Evolutionary conservation across 2,797 vertebrate genomes (phyloP).

Genomic region (Dicrostonyx torquatus): DNA sequence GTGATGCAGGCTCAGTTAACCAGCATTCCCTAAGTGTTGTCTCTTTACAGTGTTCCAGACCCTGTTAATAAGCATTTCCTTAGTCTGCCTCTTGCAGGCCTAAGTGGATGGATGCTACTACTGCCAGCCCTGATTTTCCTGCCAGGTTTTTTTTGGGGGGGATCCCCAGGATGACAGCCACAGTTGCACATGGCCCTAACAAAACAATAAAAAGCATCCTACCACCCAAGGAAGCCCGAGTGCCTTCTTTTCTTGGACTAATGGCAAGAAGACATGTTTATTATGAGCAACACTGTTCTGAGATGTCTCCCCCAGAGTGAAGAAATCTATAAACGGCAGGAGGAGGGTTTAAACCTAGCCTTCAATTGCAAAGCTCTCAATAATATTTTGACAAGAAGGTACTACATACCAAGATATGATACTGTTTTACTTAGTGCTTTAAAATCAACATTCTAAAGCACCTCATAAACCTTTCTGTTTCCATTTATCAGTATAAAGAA

Average conservation of each 20-base stretch:
- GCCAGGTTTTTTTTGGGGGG: background rate
- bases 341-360: background rate
- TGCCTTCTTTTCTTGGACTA: background rate
- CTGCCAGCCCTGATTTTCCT: background rate
- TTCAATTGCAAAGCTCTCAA: background rate
- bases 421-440: background rate
- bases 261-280: background rate
- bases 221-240: background rate
- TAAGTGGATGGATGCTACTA: background rate
- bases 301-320: background rate
- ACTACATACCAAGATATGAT: background rate
- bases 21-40: background rate
- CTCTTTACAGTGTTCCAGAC: background rate
- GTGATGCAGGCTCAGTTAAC: background rate
- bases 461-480: background rate
- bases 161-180: conserved; percentile 18
- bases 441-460: background rate
- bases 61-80: background rate
- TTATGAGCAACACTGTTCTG: conserved; percentile 7
- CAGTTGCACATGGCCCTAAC: background rate
- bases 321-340: conserved; percentile 6
- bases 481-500: background rate
- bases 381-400: background rate
- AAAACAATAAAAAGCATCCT: background rate
- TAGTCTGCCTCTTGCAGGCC: background rate